Evolutionary conservation across 1,140 invertebrate species (phyloP), one percentile per base, ranked within the genome.

Genomic region (Elymnias hypermnestra): DNA sequence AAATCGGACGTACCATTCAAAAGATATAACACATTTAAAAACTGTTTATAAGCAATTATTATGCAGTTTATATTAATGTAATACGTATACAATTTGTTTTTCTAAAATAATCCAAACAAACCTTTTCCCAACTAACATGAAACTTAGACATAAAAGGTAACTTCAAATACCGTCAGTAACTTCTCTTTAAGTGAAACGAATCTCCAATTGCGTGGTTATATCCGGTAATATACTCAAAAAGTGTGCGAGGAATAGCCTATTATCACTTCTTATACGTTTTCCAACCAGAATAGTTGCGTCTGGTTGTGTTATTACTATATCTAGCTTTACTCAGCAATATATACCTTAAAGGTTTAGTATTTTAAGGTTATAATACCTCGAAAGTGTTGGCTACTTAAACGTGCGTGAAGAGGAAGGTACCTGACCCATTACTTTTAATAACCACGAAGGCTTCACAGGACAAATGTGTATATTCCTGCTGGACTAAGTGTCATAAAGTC

Each of bases 351-450:
- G 36, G 8, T 12, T 8, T 8, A 10, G 18, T 19, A 10, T 1
- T 0, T 12, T 22, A 18, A 38, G 8, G 33, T 6, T 29, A 43
- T 17, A 43, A 28, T 37, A 17, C 39, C 33, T 29, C 26, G 40
- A 42, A 26, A n/a, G 12, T 25, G 25, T 14, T 25, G 3, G 12
- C 21, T 42, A 28, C 31, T 42, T 49, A 37, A 49, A 28, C 18
- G 46, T 42, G 31, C 10, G 38, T 49, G 46, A 36, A 36, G 46
- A 21, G 40, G 39, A 49, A 33, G 36, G 46, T 44, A 40, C 41
- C 48, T 51, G 48, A 44, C 41, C 49, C 55, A 57, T 57, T 57
- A 53, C 40, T 57, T 57, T 57, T 57, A 51, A 57, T 57, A 57
- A 53, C 50, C 18, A 12, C 14, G 28, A 49, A 49, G 45, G 48